These are phyloP conservation scores for Tridacna crocea DNA, from an alignment of 2,888 invertebrate species.

Conservation along the genomic window DNA sequence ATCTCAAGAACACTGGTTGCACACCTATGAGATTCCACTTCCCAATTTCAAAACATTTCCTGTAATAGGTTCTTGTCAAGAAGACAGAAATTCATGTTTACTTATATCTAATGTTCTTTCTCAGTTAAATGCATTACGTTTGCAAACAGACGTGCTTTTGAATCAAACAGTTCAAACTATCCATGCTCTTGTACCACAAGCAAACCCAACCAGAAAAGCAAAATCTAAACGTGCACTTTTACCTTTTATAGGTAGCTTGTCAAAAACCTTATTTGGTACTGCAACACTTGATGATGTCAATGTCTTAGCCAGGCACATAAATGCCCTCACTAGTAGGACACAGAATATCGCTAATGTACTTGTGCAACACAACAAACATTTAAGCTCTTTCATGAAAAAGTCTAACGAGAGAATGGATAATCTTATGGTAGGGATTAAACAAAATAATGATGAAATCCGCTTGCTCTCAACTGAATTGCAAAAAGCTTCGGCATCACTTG, in stretches of 20 bases:
- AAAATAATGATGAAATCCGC: constrained; percentile 3
- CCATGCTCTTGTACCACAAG: constrained; percentile 14
- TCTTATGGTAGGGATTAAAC: constrained; percentile 16
- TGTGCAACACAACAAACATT: constrained; percentile 22
- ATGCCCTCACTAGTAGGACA: constrained; percentile 28
- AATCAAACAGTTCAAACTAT: constrained; percentile 20
- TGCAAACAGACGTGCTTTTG: constrained; percentile 4
- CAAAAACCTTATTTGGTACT: constrained; percentile 52
- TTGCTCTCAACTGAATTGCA: background rate
- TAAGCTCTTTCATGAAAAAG: constrained; percentile 11
- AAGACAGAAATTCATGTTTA: constrained; percentile 4
- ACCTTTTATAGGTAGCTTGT: constrained; percentile 50
- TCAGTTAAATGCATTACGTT: constrained; percentile 26
- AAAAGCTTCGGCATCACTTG: background rate
- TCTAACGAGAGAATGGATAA: constrained; percentile 17
- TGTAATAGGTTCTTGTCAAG: constrained; percentile 6
- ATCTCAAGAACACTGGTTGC: constrained; percentile 40
- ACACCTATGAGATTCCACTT: constrained; percentile 43
- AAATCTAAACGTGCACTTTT: constrained; percentile 35
- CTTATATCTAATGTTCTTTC: constrained; percentile 22
- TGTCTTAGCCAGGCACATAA: constrained; percentile 35
- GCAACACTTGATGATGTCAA: constrained; percentile 54
- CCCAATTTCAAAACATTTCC: constrained; percentile 27
- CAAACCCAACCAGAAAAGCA: constrained; percentile 18
- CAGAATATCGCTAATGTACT: constrained; percentile 25